Conservation (phyloP, 2,113 vertebrate species). For the Archocentrus centrarchus region DNA sequence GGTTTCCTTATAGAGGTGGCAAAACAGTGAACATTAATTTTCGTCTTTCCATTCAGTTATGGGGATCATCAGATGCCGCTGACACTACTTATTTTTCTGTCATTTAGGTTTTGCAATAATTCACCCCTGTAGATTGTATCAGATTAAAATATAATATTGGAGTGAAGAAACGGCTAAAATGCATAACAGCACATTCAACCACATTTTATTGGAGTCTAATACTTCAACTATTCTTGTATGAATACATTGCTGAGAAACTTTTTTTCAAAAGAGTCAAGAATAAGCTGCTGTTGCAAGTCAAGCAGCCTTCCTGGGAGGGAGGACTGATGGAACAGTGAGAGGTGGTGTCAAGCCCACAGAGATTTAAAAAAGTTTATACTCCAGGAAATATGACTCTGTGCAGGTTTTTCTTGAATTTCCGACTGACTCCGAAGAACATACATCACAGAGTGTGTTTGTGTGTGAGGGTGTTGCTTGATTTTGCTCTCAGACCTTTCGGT, state of each 20-base stretch:
- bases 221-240: slow-evolving; percentile 31
- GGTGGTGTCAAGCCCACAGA: slow-evolving; percentile 66
- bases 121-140: background rate
- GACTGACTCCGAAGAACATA: slow-evolving; percentile 45
- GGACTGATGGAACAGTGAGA: slow-evolving; percentile 51
- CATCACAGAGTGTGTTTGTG: slow-evolving; percentile 43
- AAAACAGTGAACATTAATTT: background rate
- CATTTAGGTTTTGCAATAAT: background rate
- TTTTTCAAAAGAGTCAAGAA: slow-evolving; percentile 57
- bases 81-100: background rate
- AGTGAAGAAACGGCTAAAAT: background rate
- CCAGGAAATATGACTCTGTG: slow-evolving; percentile 61
- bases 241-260: slow-evolving; percentile 36
- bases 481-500: slow-evolving; percentile 46
- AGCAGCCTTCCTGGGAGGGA: slow-evolving; percentile 50
- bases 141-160: background rate
- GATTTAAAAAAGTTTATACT: slow-evolving; percentile 58
- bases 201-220: slow-evolving; percentile 28
- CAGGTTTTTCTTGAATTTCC: slow-evolving; percentile 46
- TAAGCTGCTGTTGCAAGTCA: slow-evolving; percentile 50
- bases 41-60: background rate
- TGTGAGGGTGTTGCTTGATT: slow-evolving; percentile 45
- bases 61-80: no score
- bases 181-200: background rate
- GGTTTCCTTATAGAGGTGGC: background rate